Percentiles rank a stretch among this genome's conserved stretches.
Evolutionary conservation across 2,797 vertebrate genomes (phyloP).

Genomic region (Diglossa cyanea): DNA sequence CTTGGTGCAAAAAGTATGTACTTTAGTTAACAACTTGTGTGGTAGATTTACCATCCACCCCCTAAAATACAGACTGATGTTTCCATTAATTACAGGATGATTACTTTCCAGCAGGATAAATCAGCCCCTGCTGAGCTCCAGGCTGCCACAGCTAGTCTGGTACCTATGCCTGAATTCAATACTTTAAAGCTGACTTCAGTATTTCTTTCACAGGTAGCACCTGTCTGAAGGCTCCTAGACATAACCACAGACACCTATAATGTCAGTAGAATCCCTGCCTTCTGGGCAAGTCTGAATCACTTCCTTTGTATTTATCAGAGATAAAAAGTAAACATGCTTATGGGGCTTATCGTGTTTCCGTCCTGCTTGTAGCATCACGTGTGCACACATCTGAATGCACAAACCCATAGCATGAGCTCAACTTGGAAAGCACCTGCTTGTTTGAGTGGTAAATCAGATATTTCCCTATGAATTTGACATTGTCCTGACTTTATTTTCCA

Average conservation of each 20-base stretch:
- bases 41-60: neutral
- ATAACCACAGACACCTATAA: neutral
- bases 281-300: conserved; percentile 8
- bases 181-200: neutral
- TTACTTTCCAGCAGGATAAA: conserved; percentile 10
- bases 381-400: neutral
- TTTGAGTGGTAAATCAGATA: neutral
- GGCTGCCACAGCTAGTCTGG: neutral
- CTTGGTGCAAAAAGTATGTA: neutral
- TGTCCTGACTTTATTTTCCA: neutral
- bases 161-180: neutral
- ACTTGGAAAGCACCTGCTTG: neutral
- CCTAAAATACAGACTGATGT: neutral
- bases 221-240: neutral
- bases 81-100: conserved; percentile 14
- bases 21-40: neutral
- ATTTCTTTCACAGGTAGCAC: neutral
- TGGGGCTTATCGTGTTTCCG: rapidly evolving
- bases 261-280: neutral
- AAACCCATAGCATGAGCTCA: neutral
- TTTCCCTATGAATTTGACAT: neutral
- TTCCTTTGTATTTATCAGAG: neutral
- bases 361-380: neutral
- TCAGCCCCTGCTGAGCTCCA: conserved; percentile 15
- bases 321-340: neutral